Percentiles rank a stretch among this genome's conserved stretches.
Conservation (phyloP, 2,113 vertebrate species). For the Myxocyprinus asiaticus region DNA sequence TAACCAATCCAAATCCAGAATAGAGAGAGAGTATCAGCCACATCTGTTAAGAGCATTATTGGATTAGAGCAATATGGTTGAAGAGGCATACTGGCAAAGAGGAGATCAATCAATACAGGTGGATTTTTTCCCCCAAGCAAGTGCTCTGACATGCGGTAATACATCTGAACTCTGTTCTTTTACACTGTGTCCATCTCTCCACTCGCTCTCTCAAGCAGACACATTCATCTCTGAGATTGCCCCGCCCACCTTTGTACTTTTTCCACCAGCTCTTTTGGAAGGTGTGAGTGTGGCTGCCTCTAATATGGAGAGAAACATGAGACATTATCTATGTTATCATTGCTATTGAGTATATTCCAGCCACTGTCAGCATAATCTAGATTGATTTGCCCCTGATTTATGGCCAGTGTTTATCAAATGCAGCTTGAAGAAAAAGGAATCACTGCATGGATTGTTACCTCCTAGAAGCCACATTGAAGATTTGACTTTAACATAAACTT, state of each 20-base stretch:
- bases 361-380: conserved; percentile 47
- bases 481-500: conserved; percentile 11
- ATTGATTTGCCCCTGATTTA: conserved; percentile 53
- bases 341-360: conserved; percentile 25
- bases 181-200: conserved; percentile 7
- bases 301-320: conserved; percentile 48
- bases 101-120: conserved; percentile 58
- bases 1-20: conserved; percentile 43
- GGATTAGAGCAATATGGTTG: conserved; percentile 51
- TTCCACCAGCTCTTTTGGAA: neutral
- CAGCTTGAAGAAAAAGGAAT: neutral
- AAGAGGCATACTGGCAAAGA: conserved; percentile 49
- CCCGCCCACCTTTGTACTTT: conserved; percentile 3
- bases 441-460: neutral
- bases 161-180: conserved; percentile 16
- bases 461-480: neutral
- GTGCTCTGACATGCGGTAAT: conserved; percentile 33
- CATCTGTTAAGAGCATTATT: conserved; percentile 55
- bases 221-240: conserved; percentile 25
- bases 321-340: conserved; percentile 43
- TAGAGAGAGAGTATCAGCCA: conserved; percentile 41
- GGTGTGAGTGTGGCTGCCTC: neutral
- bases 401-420: conserved; percentile 36
- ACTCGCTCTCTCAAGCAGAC: neutral
- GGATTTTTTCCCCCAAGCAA: conserved; percentile 38